Percentiles rank a stretch among this genome's conserved stretches.
Evolutionary conservation across 2,797 vertebrate species (phyloP).

Genomic region (Hafferia zeledoni): DNA sequence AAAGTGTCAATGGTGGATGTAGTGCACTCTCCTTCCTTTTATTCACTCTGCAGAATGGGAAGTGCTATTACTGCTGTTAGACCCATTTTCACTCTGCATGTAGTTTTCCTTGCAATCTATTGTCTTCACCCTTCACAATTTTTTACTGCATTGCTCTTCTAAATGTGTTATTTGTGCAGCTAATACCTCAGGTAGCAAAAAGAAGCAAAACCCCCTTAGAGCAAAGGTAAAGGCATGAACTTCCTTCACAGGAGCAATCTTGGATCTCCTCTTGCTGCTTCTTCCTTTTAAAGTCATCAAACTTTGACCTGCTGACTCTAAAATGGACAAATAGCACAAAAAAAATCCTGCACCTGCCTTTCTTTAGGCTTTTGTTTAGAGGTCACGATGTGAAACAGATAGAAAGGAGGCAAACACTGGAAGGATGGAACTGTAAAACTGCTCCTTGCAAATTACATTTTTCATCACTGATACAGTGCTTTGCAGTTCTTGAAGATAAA

Average conservation of each 20-base stretch:
- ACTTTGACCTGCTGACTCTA: slow-evolving; percentile 41
- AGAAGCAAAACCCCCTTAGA: not conserved
- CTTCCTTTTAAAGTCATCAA: slow-evolving; percentile 36
- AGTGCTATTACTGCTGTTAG: slow-evolving; percentile 66
- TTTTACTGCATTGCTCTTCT: slow-evolving; percentile 40
- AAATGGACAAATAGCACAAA: slow-evolving; percentile 32
- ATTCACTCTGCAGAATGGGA: slow-evolving; percentile 61
- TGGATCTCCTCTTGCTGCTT: not conserved
- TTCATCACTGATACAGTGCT: slow-evolving; percentile 62
- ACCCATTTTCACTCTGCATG: slow-evolving; percentile 68
- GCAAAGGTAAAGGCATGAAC: slow-evolving; percentile 37
- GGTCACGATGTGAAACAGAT: not conserved
- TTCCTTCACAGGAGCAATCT: slow-evolving; percentile 38
- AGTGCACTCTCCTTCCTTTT: slow-evolving; percentile 62
- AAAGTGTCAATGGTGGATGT: slow-evolving; percentile 58
- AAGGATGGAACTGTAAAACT: slow-evolving; percentile 44
- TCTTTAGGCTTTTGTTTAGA: not conserved
- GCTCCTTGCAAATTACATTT: slow-evolving; percentile 63
- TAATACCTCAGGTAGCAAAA: not conserved
- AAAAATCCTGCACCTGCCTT: not conserved
- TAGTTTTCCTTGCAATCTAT: slow-evolving; percentile 67
- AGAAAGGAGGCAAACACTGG: slow-evolving; percentile 31
- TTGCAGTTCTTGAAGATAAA: slow-evolving; percentile 56
- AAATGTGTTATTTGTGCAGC: slow-evolving; percentile 36
- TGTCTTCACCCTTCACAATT: slow-evolving; percentile 57